Evolutionary conservation across 1,140 invertebrate species (phyloP), one percentile per base, ranked within the genome.

Genomic region (Dreissena polymorpha): DNA sequence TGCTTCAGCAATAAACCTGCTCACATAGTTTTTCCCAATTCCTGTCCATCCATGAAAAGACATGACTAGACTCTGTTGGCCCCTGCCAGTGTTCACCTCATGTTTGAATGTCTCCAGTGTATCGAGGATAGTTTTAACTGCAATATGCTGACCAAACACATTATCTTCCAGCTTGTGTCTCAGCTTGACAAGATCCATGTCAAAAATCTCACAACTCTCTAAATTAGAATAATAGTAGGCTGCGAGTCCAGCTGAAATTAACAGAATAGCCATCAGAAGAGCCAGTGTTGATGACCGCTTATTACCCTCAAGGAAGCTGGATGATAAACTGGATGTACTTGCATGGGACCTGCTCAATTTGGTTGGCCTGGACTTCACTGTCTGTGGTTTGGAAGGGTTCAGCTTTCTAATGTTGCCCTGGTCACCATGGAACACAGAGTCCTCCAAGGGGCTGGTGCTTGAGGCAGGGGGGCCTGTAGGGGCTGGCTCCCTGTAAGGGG

Each of bases 31-130:
- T 81, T 92, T 92, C 5, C 91, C 91, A 23, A 90, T 88, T 23
- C 91, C 91, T 39, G 91, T 91, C 90, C 91, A 91, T 0, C 91
- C 91, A 87, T 92, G 88, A 55, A 92, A 89, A 39, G 90, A 92
- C 12, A 92, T 73, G 0, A 91, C 89, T 2, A 90, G 73, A 50
- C 84, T 86, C 85, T 65, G 39, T 73, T 71, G 29, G 10, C 63
- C 53, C n/a, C 78, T 25, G 67, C 27, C 51, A 77, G 23, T 60
- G 51, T 63, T 29, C 21, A 50, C 23, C 72, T 83, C 70, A 63
- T 83, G 55, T 18, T 70, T 29, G 51, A 88, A 84, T 75, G 88
- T 68, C 21, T 88, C 72, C 3, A 91, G 68, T 13, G 79, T 60
- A 1, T 64, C 63, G 18, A 86, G 75, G 12, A 90, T 75, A 25